phyloP scores from a whole-genome alignment of 2,888 invertebrate genomes.

The Stegophylla sp. region DNA sequence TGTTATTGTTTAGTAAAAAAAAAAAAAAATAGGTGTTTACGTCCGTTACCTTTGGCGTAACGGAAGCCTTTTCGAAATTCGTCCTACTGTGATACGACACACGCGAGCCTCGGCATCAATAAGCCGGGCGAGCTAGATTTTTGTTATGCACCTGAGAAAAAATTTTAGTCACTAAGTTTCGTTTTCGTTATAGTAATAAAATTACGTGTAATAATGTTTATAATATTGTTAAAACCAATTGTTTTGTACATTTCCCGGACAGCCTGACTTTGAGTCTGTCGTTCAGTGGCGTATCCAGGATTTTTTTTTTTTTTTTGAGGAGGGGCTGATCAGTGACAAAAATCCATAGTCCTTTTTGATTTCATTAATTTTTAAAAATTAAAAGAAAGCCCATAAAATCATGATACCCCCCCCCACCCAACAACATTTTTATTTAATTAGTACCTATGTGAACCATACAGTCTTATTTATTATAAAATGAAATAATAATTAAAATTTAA shows the following conservation, averaged over 20 bases:
- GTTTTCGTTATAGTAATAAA: neutral
- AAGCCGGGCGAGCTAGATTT: neutral
- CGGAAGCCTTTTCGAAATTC: constrained; percentile 54
- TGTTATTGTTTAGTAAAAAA: neutral
- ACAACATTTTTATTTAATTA: no score
- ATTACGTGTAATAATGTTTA: neutral
- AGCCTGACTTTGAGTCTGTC: neutral
- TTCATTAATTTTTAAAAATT: no score
- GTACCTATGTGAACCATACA: no score
- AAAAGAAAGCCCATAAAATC: no score
- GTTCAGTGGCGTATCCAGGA: no score
- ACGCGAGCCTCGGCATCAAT: neutral
- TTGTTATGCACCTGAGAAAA: neutral
- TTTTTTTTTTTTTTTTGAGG: no score
- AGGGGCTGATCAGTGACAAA: no score
- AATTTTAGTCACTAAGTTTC: neutral
- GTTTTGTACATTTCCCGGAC: neutral
- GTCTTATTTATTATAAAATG: no score
- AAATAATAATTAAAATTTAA: no score
- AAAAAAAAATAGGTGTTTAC: neutral
- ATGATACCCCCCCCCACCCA: no score
- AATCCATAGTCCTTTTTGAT: no score
- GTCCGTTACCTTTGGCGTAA: constrained; percentile 11
- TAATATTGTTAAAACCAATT: neutral
- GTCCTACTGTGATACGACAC: constrained; percentile 49